Conservation (phyloP, 1,140 invertebrate species). For the Calephelis nemesis region DNA sequence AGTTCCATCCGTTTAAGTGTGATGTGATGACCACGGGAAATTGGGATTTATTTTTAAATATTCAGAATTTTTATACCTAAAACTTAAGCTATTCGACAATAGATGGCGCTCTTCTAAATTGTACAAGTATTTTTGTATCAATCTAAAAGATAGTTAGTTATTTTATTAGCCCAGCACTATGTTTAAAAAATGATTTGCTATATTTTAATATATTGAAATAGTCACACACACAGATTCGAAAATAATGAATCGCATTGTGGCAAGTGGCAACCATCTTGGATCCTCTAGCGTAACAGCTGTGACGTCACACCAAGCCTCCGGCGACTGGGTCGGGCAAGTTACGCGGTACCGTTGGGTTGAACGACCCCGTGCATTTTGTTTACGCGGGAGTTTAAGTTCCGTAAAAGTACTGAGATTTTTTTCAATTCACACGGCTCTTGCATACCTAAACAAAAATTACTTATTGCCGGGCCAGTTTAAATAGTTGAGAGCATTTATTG, state of each 20-base stretch:
- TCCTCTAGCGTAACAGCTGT: constrained; percentile 33
- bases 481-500: constrained; percentile 12
- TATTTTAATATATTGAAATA: too few species aligned
- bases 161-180: background rate
- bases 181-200: too few species aligned
- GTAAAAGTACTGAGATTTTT: constrained; percentile 36
- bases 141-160: background rate
- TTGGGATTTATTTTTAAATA: too few species aligned
- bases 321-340: constrained; percentile 51
- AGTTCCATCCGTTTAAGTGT: too few species aligned
- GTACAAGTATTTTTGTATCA: background rate
- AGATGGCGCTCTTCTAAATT: constrained; percentile 27
- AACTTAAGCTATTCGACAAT: constrained; percentile 24
- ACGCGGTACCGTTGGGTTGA: constrained; percentile 71
- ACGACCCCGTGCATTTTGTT: constrained; percentile 63
- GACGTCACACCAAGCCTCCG: constrained; percentile 59
- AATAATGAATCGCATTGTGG: background rate
- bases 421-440: constrained; percentile 27
- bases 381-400: constrained; percentile 50
- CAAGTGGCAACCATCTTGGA: constrained; percentile 5
- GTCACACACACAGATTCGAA: too few species aligned
- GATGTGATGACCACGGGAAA: too few species aligned
- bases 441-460: constrained; percentile 8
- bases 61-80: too few species aligned
- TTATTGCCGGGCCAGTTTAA: constrained; percentile 7